phyloP scores from a whole-genome alignment of 2,797 vertebrate genomes.

The Gouania willdenowi region DNA sequence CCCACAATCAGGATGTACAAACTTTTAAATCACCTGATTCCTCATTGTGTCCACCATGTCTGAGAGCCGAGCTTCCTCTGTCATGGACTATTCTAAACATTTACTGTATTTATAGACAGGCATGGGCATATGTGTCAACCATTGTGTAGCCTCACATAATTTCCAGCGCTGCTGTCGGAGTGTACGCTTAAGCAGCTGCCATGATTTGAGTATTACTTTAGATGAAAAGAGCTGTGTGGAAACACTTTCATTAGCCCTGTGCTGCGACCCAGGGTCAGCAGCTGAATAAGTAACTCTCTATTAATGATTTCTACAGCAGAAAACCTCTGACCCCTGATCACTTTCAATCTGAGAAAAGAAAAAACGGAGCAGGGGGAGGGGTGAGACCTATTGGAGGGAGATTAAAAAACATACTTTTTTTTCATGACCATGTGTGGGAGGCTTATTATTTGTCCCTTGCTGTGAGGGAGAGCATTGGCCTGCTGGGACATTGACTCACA shows the following conservation, averaged over 20 bases:
- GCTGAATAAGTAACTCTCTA: slow-evolving; percentile 82
- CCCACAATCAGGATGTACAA: slow-evolving; percentile 12
- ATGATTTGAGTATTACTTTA: slow-evolving; percentile 78
- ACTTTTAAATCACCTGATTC: slow-evolving; percentile 18
- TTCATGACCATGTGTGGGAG: slow-evolving; percentile 64
- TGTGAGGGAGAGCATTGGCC: slow-evolving; percentile 62
- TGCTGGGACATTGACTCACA: slow-evolving; percentile 78
- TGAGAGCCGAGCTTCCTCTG: slow-evolving; percentile 21
- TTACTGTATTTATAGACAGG: slow-evolving; percentile 65
- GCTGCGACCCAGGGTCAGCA: slow-evolving; percentile 68
- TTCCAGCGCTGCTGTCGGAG: slow-evolving; percentile 56
- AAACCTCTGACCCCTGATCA: slow-evolving; percentile 78
- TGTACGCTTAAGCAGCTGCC: slow-evolving; percentile 55
- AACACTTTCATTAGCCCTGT: slow-evolving; percentile 79
- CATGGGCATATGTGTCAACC: slow-evolving; percentile 56
- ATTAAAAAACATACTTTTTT: slow-evolving; percentile 69
- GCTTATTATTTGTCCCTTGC: slow-evolving; percentile 70
- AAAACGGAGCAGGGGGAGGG: slow-evolving; percentile 60
- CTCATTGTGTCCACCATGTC: slow-evolving; percentile 26
- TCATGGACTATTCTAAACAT: slow-evolving; percentile 71
- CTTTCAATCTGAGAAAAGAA: slow-evolving; percentile 72
- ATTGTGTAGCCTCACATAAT: slow-evolving; percentile 65
- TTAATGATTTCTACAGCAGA: slow-evolving; percentile 82
- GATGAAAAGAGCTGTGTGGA: slow-evolving; percentile 75
- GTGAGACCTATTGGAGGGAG: slow-evolving; percentile 57